Evolutionary conservation across 2,888 invertebrate genomes (phyloP).

Genomic region (Uloborus plumipes): DNA sequence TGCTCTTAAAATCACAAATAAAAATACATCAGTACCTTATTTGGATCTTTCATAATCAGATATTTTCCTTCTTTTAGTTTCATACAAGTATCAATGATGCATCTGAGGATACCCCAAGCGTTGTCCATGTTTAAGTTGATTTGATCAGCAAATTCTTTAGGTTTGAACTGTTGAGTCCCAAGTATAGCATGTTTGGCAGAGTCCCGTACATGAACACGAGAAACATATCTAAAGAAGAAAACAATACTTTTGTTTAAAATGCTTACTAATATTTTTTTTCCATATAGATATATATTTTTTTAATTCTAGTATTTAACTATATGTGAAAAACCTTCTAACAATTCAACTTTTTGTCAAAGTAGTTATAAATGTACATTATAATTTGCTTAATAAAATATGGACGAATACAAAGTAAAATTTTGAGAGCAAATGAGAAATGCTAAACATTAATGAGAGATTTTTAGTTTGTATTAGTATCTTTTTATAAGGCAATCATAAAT

Average conservation of each 20-base stretch:
- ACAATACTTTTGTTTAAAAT: not conserved
- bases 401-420: too few species aligned
- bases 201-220: slow-evolving; percentile 91
- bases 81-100: slow-evolving; percentile 97
- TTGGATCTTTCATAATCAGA: slow-evolving; percentile 98
- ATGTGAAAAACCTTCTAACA: too few species aligned
- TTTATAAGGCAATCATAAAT: too few species aligned
- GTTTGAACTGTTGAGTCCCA: slow-evolving; percentile 98
- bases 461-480: too few species aligned
- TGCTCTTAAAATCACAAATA: not conserved
- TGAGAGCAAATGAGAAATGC: too few species aligned
- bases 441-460: too few species aligned
- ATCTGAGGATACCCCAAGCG: slow-evolving; percentile 97
- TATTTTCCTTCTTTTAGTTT: slow-evolving; percentile 95
- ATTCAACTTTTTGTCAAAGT: too few species aligned
- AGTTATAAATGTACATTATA: too few species aligned
- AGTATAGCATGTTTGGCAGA: slow-evolving; percentile 96
- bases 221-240: slow-evolving; percentile 82
- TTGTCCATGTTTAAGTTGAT: slow-evolving; percentile 99
- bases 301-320: too few species aligned
- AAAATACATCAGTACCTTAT: slow-evolving; percentile 77
- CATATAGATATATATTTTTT: too few species aligned
- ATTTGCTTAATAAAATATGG: too few species aligned
- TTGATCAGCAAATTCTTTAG: slow-evolving; percentile 97
- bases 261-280: too few species aligned